Conservation (phyloP, 2,797 vertebrate species). For the Neomorphus geoffroyi region DNA sequence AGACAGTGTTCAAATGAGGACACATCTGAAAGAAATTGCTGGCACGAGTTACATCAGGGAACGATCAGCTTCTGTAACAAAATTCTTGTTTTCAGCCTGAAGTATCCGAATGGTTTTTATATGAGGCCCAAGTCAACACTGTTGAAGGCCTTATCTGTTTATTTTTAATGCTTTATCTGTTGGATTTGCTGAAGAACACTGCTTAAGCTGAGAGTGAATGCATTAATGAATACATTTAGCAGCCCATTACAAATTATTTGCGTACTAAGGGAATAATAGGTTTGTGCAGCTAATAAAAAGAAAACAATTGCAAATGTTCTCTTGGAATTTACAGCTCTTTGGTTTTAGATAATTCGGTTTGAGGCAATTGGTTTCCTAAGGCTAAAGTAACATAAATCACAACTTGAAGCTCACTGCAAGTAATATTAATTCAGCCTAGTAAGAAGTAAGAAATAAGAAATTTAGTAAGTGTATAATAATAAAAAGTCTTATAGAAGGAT, state of each 20-base stretch:
- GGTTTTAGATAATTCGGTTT: slow-evolving; percentile 32
- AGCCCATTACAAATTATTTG: slow-evolving; percentile 33
- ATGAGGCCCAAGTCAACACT: slow-evolving; percentile 1
- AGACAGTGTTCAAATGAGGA: background rate
- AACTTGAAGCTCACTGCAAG: background rate
- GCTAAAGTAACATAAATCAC: slow-evolving; percentile 32
- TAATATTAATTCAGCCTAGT: slow-evolving; percentile 1
- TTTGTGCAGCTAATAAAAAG: slow-evolving; percentile 50
- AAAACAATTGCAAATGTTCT: slow-evolving; percentile 40
- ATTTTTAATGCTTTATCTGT: slow-evolving; percentile 16
- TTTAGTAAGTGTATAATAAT: background rate
- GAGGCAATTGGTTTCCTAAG: slow-evolving; percentile 25
- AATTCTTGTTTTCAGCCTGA: slow-evolving; percentile 17
- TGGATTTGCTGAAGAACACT: slow-evolving; percentile 35
- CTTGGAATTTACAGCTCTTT: slow-evolving; percentile 43
- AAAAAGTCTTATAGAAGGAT: background rate
- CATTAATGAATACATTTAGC: slow-evolving; percentile 45
- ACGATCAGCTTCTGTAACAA: slow-evolving; percentile 4
- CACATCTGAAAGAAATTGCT: slow-evolving; percentile 47
- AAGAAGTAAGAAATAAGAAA: background rate
- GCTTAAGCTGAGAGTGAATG: slow-evolving; percentile 20
- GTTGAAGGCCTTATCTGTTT: slow-evolving; percentile 11
- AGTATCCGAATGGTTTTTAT: slow-evolving; percentile 21
- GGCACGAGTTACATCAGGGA: background rate
- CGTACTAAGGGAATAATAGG: background rate